Evolutionary conservation across 2,113 vertebrate genomes (phyloP).

Genomic region (Coptodon rendalli): DNA sequence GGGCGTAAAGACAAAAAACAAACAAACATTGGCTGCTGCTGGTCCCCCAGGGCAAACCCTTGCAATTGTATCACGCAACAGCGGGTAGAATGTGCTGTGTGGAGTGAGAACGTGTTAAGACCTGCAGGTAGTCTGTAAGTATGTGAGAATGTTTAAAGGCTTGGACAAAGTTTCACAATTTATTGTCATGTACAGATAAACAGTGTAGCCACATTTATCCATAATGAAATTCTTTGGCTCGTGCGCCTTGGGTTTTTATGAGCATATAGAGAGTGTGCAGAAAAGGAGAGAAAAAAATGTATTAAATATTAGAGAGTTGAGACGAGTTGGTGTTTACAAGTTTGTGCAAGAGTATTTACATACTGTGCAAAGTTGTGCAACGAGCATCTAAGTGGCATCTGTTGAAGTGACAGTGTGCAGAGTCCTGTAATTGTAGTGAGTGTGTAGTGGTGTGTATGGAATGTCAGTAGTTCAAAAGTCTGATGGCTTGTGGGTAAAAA

Average conservation of each 20-base stretch:
- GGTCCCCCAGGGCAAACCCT: accelerated
- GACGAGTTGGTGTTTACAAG: neutral
- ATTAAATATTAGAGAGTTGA: neutral
- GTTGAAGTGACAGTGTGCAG: accelerated
- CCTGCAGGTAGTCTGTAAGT: neutral
- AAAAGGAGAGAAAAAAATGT: neutral
- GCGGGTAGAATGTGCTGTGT: neutral
- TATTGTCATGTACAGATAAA: neutral
- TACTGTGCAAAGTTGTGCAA: neutral
- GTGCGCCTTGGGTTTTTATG: neutral
- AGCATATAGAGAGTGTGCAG: neutral
- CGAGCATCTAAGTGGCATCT: neutral
- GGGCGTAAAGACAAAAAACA: neutral
- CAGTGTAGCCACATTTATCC: neutral
- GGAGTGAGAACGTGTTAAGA: neutral
- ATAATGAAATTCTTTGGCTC: neutral
- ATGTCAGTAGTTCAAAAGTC: neutral
- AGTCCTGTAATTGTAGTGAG: neutral
- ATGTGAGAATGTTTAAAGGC: neutral
- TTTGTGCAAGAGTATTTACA: neutral
- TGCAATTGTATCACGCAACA: accelerated
- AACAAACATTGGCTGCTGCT: neutral
- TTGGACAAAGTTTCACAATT: neutral
- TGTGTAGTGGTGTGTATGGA: neutral
- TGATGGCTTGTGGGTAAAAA: neutral